Percentiles rank a stretch among this genome's conserved stretches.
phyloP scores from a whole-genome alignment of 2,113 vertebrate genomes.

The Corapipo altera region DNA sequence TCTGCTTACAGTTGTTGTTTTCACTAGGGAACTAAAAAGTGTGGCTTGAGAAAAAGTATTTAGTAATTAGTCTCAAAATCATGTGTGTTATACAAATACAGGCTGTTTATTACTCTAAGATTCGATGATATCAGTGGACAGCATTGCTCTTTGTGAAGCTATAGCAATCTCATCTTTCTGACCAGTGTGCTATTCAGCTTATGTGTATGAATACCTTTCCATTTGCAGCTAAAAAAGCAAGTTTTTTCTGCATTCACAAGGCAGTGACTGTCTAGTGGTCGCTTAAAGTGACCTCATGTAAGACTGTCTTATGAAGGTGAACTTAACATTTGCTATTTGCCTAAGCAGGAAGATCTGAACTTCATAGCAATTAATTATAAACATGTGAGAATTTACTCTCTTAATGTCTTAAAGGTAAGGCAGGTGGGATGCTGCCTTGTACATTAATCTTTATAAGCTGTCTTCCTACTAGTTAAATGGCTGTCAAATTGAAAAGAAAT shows the following conservation, averaged over 20 bases:
- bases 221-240: not conserved
- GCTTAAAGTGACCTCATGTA: not conserved
- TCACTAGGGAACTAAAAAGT: not conserved
- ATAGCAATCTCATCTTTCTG: not conserved
- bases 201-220: not conserved
- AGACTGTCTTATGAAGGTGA: not conserved
- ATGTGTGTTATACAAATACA: not conserved
- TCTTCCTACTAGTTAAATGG: not conserved
- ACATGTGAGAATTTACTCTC: not conserved
- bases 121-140: not conserved
- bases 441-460: not conserved
- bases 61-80: not conserved
- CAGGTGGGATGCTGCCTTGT: not conserved
- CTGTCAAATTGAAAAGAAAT: not conserved
- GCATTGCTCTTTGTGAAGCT: not conserved
- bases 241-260: not conserved
- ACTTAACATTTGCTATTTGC: not conserved
- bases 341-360: not conserved
- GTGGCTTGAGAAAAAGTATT: not conserved
- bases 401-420: not conserved
- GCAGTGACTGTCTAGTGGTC: not conserved
- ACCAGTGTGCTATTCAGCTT: not conserved
- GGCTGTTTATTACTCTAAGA: not conserved
- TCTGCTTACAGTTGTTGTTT: not conserved
- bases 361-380: not conserved